These are phyloP conservation scores for Pogonophryne albipinna DNA, from an alignment of 2,797 vertebrate species.

Conservation along the genomic window DNA sequence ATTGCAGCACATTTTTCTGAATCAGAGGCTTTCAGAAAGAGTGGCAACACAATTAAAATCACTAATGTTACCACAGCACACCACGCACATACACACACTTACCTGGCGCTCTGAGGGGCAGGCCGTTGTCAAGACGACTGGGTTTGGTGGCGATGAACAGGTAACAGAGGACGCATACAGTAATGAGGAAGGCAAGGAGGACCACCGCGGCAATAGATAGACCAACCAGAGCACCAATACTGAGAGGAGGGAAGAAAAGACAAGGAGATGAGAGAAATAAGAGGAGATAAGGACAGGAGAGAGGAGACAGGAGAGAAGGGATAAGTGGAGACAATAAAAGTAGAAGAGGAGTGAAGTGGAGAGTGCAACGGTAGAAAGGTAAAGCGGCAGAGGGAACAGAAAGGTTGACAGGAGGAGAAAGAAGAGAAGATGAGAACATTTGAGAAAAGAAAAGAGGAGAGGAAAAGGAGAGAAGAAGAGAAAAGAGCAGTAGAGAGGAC, in stretches of 20 bases:
- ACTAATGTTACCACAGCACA: no score
- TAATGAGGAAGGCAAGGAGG: constrained; percentile 93
- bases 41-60: not conserved
- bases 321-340: no score
- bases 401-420: not conserved
- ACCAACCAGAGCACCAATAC: constrained; percentile 92
- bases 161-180: constrained; percentile 93
- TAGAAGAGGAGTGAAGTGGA: no score
- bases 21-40: not conserved
- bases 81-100: constrained; percentile 49
- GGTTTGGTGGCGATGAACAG: constrained; percentile 95
- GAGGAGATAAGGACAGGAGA: not conserved
- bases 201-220: constrained; percentile 93
- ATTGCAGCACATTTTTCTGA: not conserved
- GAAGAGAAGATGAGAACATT: not conserved
- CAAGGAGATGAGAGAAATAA: not conserved
- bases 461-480: not conserved
- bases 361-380: not conserved
- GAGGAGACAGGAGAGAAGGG: not conserved
- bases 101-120: constrained; percentile 89
- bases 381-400: no score
- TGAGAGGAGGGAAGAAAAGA: constrained; percentile 60
- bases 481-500: not conserved
- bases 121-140: constrained; percentile 89
- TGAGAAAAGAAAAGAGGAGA: fast-evolving